A percentile compares a stretch with the other conserved stretches of the same genome.
These are phyloP conservation scores for Micronycteris hirsuta DNA, from an alignment of 2,113 vertebrate species.

Conservation along the genomic window DNA sequence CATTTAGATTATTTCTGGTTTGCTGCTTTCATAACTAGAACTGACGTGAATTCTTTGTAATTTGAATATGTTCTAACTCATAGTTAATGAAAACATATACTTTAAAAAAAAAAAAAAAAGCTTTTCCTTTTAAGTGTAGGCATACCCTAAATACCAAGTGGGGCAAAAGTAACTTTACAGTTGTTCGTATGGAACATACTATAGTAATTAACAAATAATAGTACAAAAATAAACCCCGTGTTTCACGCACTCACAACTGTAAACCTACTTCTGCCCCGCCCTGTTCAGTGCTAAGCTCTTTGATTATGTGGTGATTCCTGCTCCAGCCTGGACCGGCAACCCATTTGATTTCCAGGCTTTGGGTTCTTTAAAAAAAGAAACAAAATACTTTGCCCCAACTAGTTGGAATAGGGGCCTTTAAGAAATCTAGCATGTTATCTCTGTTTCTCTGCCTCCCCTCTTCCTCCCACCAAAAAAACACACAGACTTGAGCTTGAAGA, in stretches of 20 bases:
- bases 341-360: neutral
- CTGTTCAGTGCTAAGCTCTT: neutral
- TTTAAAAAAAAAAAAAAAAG: neutral
- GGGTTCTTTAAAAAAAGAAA: constrained; percentile 24
- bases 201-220: neutral
- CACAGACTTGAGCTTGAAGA: neutral
- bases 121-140: neutral
- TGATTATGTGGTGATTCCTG: neutral
- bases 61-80: neutral
- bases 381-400: neutral
- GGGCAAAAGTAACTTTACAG: neutral
- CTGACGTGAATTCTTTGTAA: neutral
- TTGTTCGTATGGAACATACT: neutral
- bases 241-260: neutral
- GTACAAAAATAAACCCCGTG: neutral
- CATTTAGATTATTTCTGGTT: neutral
- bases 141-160: neutral
- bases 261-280: neutral
- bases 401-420: neutral
- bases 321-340: neutral
- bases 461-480: neutral
- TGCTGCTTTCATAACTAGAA: neutral
- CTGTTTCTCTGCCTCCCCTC: neutral
- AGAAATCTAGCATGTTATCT: neutral
- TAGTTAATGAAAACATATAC: neutral